These are phyloP conservation scores for Fulmarus glacialis DNA, from an alignment of 2,113 vertebrate genomes.

Conservation along the genomic window DNA sequence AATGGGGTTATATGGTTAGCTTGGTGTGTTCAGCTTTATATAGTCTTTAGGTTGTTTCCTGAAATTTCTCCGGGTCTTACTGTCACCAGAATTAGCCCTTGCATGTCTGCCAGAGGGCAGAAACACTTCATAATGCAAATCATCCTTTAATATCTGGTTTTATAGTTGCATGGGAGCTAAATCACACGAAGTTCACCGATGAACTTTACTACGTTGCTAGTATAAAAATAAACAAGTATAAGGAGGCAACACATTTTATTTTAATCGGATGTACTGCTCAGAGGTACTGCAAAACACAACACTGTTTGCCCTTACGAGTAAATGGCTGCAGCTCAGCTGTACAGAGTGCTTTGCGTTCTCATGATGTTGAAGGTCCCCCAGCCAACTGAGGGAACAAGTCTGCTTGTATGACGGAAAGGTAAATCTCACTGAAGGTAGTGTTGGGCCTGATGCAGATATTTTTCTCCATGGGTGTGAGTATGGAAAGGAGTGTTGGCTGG, in stretches of 20 bases:
- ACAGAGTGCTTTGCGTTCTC: background rate
- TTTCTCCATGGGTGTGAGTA: background rate
- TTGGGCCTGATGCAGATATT: background rate
- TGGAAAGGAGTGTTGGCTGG: background rate
- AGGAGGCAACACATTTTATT: background rate
- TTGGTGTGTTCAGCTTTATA: background rate
- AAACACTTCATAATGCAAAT: background rate
- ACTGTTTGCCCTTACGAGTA: fast-evolving
- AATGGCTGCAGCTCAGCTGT: background rate
- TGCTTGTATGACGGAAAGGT: background rate
- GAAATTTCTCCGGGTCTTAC: background rate
- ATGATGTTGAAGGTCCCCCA: background rate
- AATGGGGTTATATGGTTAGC: background rate
- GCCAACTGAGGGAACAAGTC: background rate
- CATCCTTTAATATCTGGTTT: background rate
- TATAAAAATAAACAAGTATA: background rate
- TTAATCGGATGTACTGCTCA: background rate
- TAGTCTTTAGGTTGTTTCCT: background rate
- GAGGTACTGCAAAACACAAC: background rate
- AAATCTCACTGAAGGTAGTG: background rate
- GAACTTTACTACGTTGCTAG: background rate
- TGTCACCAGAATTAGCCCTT: background rate
- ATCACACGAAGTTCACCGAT: background rate
- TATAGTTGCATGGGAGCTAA: background rate
- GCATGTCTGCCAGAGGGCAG: background rate